Base-by-base conservation (phyloP, 1,140 invertebrate species). In the Drosophila orosa region DNA sequence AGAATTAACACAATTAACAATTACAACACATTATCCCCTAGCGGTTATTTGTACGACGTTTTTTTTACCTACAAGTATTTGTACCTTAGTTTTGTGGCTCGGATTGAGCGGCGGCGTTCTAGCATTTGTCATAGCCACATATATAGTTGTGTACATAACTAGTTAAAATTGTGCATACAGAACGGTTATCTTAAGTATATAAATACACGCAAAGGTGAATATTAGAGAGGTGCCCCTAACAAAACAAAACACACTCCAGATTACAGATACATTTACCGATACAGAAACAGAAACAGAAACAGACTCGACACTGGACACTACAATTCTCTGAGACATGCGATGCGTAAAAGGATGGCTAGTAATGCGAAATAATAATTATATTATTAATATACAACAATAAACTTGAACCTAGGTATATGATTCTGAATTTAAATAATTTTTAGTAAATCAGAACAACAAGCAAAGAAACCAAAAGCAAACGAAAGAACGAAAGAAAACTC, bases 371-470 rank as follows among this genome's bases (percentile, higher is more conserved):
- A 89, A 89, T 72, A 90, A 84, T 80, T 84, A 74, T 50, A 85
- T 77, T 73, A 73, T 62, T 74, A 80, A 90, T 90, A 90, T 90
- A 90, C 71, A 90, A 90, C 81, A 90, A 89, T 80, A 87, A 87
- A 87, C 76, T 83, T 83, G 80, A 60, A 84, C 66, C 50, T 90
- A 90, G 78, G 76, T 90, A 90, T 79, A 85, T 90, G 80, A 85
- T 81, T 90, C 80, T 89, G 85, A 90, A 90, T 90, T 90, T 90
- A 90, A 90, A 81, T 85, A 79, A 90, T 81, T 90, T 90, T 90
- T 90, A 90, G 80, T 83, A 79, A 90, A 71, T 67, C 48, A 60
- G 56, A 81, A 72, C 67, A 55, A 68, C 50, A 65, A 63, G 61
- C 54, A 56, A 44, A 24, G 29, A 52, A 45, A 63, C 47, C 50